These are phyloP conservation scores for Sus cebifrons DNA, from an alignment of 2,797 vertebrate species.

Conservation along the genomic window DNA sequence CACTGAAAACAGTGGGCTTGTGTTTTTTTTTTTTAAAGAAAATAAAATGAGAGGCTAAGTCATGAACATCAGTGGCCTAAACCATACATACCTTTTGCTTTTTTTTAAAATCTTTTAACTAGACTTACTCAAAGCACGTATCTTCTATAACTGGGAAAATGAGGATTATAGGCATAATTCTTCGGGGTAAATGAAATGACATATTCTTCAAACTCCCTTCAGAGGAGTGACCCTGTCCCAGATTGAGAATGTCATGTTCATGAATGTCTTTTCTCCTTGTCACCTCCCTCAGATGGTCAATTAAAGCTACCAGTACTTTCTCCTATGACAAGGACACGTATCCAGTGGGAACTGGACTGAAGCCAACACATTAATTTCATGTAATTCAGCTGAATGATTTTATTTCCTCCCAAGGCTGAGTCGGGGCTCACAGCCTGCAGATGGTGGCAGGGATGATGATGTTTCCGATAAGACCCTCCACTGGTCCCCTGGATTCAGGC, in stretches of 20 bases:
- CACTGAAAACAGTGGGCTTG: background rate
- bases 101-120: slow-evolving; percentile 36
- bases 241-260: slow-evolving; percentile 18
- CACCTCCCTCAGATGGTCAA: slow-evolving; percentile 55
- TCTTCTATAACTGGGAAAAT: slow-evolving; percentile 55
- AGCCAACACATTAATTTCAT: slow-evolving; percentile 74
- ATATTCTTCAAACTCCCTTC: slow-evolving; percentile 64
- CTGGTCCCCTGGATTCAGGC: background rate
- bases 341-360: slow-evolving; percentile 59
- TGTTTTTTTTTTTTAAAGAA: slow-evolving; percentile 2
- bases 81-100: background rate
- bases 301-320: slow-evolving; percentile 53
- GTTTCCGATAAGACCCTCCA: slow-evolving; percentile 25
- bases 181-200: slow-evolving; percentile 60
- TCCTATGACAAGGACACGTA: slow-evolving; percentile 60
- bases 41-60: background rate
- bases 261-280: slow-evolving; percentile 31
- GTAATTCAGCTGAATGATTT: slow-evolving; percentile 74
- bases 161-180: background rate
- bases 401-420: slow-evolving; percentile 66
- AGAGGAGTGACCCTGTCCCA: background rate
- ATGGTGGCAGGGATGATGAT: background rate
- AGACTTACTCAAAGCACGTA: slow-evolving; percentile 31
- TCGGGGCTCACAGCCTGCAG: background rate
- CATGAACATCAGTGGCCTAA: background rate